A percentile compares a stretch with the other conserved stretches of the same genome.
phyloP scores from a whole-genome alignment of 1,140 invertebrate species.

The Penaeus chinensis region DNA sequence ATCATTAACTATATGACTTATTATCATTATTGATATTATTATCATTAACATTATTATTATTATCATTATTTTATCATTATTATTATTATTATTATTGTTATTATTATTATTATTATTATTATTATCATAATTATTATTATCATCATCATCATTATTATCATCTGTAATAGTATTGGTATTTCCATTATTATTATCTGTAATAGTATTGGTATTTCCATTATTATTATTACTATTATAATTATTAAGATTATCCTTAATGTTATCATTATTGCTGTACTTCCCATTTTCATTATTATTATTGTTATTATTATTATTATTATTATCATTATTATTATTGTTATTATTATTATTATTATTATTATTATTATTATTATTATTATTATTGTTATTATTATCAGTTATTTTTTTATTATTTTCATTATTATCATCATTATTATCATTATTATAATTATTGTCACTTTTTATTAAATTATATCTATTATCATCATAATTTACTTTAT shows the following conservation, averaged over 20 bases:
- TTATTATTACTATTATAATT: constrained; percentile 21
- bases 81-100: constrained; percentile 12
- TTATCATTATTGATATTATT: constrained; percentile 7
- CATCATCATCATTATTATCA: constrained; percentile 3
- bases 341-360: constrained; percentile 34
- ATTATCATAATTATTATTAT: constrained; percentile 17
- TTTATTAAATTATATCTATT: too few relatives aligned
- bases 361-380: constrained; percentile 35
- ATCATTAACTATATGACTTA: background rate
- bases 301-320: constrained; percentile 30
- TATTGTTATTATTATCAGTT: too few relatives aligned
- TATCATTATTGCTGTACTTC: constrained; percentile 20
- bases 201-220: constrained; percentile 7
- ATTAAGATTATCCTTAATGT: constrained; percentile 9
- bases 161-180: background rate
- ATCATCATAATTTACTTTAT: too few relatives aligned
- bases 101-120: constrained; percentile 11
- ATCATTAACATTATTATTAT: too few relatives aligned
- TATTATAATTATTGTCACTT: too few relatives aligned
- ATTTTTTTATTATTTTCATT: too few relatives aligned
- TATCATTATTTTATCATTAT: too few relatives aligned
- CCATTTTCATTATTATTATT: constrained; percentile 27
- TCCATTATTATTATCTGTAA: background rate
- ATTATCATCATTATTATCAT: too few relatives aligned
- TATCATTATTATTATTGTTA: constrained; percentile 30